phyloP scores from a whole-genome alignment of 2,797 vertebrate genomes.

The Enteromius mattozi region DNA sequence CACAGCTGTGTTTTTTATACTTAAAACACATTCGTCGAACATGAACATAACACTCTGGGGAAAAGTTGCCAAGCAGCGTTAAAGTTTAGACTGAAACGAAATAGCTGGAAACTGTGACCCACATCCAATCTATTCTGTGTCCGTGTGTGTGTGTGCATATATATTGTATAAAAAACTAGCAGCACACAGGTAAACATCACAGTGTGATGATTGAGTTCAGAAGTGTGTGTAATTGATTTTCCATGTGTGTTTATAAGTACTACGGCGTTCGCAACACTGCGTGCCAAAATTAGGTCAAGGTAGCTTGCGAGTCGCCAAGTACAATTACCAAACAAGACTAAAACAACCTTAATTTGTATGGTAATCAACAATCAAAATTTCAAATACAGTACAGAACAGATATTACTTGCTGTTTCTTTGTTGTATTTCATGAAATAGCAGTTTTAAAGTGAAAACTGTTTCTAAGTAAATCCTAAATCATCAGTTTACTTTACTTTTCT shows the following conservation, averaged over 20 bases:
- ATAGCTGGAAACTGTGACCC: slow-evolving; percentile 15
- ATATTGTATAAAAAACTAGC: background rate
- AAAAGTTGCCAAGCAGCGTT: background rate
- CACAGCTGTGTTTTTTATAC: slow-evolving; percentile 58
- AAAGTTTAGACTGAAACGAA: slow-evolving; percentile 20
- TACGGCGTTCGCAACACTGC: background rate
- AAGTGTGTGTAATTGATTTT: slow-evolving; percentile 33
- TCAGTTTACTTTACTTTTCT: background rate
- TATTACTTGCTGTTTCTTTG: background rate
- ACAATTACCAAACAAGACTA: background rate
- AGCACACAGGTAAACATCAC: slow-evolving; percentile 13
- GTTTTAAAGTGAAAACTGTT: background rate
- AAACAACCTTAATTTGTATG: background rate
- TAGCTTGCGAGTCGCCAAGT: background rate
- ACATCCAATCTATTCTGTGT: slow-evolving; percentile 44
- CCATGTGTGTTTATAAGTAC: slow-evolving; percentile 24
- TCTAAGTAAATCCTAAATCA: background rate
- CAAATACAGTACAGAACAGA: background rate
- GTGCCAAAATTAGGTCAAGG: background rate
- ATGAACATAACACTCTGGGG: slow-evolving; percentile 14
- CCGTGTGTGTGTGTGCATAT: background rate
- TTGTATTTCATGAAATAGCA: background rate
- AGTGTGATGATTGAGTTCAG: slow-evolving; percentile 24
- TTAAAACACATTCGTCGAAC: slow-evolving; percentile 45
- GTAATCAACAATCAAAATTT: background rate